phyloP scores from a whole-genome alignment of 2,797 vertebrate species.

The Myripristis murdjan region DNA sequence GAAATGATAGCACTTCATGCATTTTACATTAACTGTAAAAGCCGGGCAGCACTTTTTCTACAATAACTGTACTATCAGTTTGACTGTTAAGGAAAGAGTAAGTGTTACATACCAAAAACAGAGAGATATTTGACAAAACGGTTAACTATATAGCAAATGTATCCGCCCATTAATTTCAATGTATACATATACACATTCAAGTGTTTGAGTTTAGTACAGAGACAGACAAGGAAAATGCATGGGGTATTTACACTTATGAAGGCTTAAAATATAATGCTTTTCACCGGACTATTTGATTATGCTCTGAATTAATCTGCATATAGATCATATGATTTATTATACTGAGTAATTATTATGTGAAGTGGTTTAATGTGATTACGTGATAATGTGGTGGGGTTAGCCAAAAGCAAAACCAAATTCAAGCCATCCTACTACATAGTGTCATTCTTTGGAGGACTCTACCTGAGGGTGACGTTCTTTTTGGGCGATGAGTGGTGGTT shows the following conservation, averaged over 20 bases:
- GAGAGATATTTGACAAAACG: neutral
- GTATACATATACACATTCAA: neutral
- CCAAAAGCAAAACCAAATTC: too few relatives aligned
- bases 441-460: neutral
- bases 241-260: neutral
- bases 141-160: neutral
- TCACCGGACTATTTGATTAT: neutral
- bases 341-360: too few relatives aligned
- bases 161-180: neutral
- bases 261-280: too few relatives aligned
- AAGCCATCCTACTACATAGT: too few relatives aligned
- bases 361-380: too few relatives aligned
- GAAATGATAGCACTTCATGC: too few relatives aligned
- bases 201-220: neutral
- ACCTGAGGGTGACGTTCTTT: constrained; percentile 34
- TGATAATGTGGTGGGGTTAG: too few relatives aligned
- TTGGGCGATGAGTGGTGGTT: neutral
- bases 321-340: neutral
- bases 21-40: too few relatives aligned
- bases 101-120: too few relatives aligned
- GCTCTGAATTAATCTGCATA: neutral
- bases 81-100: too few relatives aligned
- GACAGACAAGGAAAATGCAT: neutral
- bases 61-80: too few relatives aligned
- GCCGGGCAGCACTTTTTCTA: too few relatives aligned